phyloP scores from a whole-genome alignment of 2,797 vertebrate species.

The Amazona finschi region DNA sequence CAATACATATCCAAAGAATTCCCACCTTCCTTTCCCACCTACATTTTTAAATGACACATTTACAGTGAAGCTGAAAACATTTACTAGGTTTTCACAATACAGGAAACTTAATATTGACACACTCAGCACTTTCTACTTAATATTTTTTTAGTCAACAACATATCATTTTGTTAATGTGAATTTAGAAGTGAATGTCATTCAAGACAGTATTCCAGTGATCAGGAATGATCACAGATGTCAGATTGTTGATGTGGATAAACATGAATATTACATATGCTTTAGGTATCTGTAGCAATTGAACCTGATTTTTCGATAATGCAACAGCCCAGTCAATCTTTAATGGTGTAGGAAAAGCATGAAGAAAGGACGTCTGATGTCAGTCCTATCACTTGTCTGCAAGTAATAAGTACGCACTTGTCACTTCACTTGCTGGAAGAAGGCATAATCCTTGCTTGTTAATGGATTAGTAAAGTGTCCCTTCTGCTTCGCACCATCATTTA shows the following conservation, averaged over 20 bases:
- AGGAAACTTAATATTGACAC: background rate
- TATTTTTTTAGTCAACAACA: background rate
- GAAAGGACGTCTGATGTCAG: background rate
- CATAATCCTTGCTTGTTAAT: slow-evolving; percentile 20
- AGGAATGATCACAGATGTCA: background rate
- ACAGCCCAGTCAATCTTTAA: background rate
- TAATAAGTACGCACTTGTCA: slow-evolving; percentile 10
- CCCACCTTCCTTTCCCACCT: background rate
- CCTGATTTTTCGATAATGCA: background rate
- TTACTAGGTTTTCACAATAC: background rate
- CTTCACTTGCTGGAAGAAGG: slow-evolving; percentile 19
- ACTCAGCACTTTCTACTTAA: background rate
- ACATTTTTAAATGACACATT: background rate
- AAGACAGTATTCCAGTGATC: background rate
- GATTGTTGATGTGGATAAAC: background rate
- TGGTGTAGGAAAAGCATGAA: background rate
- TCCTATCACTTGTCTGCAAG: background rate
- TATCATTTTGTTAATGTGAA: background rate
- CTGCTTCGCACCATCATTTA: background rate
- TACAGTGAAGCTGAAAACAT: background rate
- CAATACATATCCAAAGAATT: background rate
- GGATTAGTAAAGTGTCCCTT: background rate
- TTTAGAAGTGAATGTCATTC: background rate
- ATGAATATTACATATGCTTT: background rate
- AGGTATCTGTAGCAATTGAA: background rate